Evolutionary conservation across 2,797 vertebrate genomes (phyloP).

Genomic region (Lates japonicus): DNA sequence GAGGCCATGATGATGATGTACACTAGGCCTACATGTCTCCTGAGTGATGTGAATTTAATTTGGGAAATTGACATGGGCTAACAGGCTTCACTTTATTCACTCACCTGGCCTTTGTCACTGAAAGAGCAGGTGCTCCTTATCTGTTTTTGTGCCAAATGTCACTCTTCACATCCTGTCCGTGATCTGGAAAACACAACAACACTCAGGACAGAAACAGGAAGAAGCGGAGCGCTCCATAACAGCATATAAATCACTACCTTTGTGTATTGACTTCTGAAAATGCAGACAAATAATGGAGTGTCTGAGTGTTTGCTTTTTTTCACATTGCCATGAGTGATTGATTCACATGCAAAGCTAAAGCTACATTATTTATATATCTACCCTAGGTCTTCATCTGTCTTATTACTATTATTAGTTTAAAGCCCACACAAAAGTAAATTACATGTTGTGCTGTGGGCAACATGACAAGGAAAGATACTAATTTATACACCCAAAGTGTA

Average conservation of each 20-base stretch:
- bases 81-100: background rate
- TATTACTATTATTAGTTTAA: no score
- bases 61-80: background rate
- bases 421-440: no score
- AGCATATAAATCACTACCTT: background rate
- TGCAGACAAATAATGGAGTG: no score
- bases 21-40: background rate
- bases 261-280: background rate
- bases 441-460: no score
- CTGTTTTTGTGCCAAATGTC: slow-evolving; percentile 8
- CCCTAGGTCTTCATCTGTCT: no score
- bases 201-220: slow-evolving; percentile 10
- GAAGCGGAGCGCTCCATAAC: background rate
- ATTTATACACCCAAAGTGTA: no score
- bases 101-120: background rate
- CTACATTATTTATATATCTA: no score
- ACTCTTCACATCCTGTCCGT: slow-evolving; percentile 10
- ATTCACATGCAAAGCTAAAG: no score
- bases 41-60: slow-evolving; percentile 13
- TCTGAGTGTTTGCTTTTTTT: no score
- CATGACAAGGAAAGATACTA: no score
- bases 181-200: slow-evolving; percentile 7
- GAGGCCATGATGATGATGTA: background rate
- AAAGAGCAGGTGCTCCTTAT: slow-evolving; percentile 4
- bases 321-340: no score